Evolutionary conservation across 2,113 vertebrate species (phyloP), one percentile per base, ranked within the genome.

Genomic region (Ophthalmolycus amberensis): DNA sequence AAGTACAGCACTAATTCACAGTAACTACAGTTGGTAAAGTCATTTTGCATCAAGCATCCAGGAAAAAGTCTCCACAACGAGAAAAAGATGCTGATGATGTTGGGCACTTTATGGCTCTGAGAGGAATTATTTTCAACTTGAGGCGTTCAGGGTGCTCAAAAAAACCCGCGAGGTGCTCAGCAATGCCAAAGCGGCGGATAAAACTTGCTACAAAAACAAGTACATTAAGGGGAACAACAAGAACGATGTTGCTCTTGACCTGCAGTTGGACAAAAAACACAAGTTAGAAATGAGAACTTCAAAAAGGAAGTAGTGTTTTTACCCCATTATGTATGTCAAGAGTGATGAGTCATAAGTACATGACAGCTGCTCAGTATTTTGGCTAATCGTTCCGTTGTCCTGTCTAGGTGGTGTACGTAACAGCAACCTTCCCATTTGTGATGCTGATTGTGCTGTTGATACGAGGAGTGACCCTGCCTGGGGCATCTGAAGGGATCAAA

Each of bases 381-480:
- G 9, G 9, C 83, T 77, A 38, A 74, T 79, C 18, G 62, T 42
- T 34, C 25, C 27, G 68, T 52, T 78, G 3, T 85, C 50, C 2
- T 75, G 34, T 84, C 20, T 66, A 96, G 95, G 95, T 96, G 15
- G 98, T 99, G 62, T 99, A 99, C 89, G 94, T 99, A 89, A 99
- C 98, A 1, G 98, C 98, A 42, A 99, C 98, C 0, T 99, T 99
- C 90, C 98, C 98, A 0, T 99, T 99, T 52, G 89, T 99, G 80
- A 99, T 99, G 98, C 96, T 99, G n/a, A 94, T 99, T 74, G 96
- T 99, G 77, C 93, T 99, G 29, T 90, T 99, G 85, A 94, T 99
- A 71, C 97, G 98, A 25, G 98, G 98, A 0, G 96, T 99, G 84
- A 99, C 98, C n/a, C 93, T 99, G 76, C 98, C 98, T 1, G 98